These are phyloP conservation scores for Hemistola chrysoprasaria DNA, from an alignment of 2,888 invertebrate genomes.

Conservation along the genomic window DNA sequence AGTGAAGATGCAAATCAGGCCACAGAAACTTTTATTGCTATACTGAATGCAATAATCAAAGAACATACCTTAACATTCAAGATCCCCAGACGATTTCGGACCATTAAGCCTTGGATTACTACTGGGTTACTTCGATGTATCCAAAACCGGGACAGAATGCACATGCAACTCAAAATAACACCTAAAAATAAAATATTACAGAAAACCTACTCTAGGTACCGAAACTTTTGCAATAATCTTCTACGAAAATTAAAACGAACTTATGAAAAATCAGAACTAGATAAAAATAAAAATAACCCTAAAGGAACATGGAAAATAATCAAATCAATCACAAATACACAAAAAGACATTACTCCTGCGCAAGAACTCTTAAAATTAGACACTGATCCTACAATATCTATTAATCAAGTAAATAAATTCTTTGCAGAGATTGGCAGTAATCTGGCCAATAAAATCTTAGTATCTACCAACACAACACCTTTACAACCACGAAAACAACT, in stretches of 20 bases:
- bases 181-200: slow-evolving; percentile 3
- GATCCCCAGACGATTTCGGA: background rate
- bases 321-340: slow-evolving; percentile 7
- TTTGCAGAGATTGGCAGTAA: background rate
- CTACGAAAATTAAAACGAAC: slow-evolving; percentile 10
- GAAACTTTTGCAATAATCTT: slow-evolving; percentile 13
- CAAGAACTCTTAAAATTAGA: background rate
- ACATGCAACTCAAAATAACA: slow-evolving; percentile 1
- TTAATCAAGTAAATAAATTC: slow-evolving; percentile 2
- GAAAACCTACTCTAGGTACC: slow-evolving; percentile 9
- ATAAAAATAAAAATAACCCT: slow-evolving; percentile 5
- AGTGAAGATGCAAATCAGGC: too few relatives aligned
- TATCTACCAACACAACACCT: background rate
- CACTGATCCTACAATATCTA: background rate
- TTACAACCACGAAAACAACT: background rate
- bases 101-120: slow-evolving; percentile 13
- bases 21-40: too few relatives aligned
- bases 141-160: slow-evolving; percentile 11
- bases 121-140: slow-evolving; percentile 15
- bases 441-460: background rate
- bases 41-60: background rate
- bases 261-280: slow-evolving; percentile 11
- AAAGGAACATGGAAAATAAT: slow-evolving; percentile 15
- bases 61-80: background rate
- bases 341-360: background rate